These are phyloP conservation scores for Masticophis lateralis DNA, from an alignment of 2,797 vertebrate genomes.

Conservation along the genomic window DNA sequence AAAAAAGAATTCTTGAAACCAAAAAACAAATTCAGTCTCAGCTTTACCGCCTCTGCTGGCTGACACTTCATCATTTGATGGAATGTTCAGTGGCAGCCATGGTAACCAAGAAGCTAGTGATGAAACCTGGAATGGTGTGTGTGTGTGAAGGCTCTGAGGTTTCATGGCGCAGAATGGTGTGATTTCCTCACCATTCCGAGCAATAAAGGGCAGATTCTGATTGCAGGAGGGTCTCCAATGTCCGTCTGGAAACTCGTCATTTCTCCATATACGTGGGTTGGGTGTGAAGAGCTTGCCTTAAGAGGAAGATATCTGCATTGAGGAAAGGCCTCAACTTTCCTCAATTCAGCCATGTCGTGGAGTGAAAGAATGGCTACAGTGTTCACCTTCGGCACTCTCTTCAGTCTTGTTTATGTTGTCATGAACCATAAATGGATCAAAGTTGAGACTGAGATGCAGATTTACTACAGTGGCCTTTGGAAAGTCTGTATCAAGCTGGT, in stretches of 20 bases:
- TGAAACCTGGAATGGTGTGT: neutral
- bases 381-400: neutral
- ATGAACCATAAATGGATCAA: slow-evolving; percentile 10
- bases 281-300: neutral
- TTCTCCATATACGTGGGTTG: too few relatives aligned
- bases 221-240: neutral
- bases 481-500: slow-evolving; percentile 6
- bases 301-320: neutral
- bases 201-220: neutral
- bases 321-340: neutral
- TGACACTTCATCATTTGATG: neutral
- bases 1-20: neutral
- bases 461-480: slow-evolving; percentile 21
- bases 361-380: neutral
- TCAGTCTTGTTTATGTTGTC: neutral
- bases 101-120: neutral
- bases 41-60: neutral
- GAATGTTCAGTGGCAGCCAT: neutral
- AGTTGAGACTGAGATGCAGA: neutral
- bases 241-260: too few relatives aligned
- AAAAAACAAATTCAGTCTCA: neutral
- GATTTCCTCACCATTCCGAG: neutral
- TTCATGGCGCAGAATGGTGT: neutral
- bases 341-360: neutral
- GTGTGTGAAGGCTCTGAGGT: too few relatives aligned